Percentiles rank a stretch among this genome's conserved stretches.
Conservation (phyloP, 1,140 invertebrate genomes). For the Coelopa frigida region DNA sequence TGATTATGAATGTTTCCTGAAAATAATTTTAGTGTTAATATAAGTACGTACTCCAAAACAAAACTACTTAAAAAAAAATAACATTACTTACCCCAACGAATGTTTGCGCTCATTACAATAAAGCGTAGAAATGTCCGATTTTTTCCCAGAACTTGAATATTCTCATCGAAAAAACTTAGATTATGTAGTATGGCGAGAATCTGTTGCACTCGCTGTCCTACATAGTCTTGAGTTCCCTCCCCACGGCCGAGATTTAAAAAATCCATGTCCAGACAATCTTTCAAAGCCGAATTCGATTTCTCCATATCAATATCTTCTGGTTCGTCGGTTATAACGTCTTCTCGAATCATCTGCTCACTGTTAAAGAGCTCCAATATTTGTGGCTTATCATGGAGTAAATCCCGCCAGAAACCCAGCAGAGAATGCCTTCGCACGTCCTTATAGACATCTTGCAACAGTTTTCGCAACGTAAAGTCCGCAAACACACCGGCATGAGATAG, state of each 20-base stretch:
- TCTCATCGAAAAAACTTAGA: slow-evolving; percentile 87
- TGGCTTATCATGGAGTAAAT: slow-evolving; percentile 52
- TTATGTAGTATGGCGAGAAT: slow-evolving; percentile 87
- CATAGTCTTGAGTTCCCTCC: slow-evolving; percentile 65
- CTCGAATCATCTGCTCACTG: slow-evolving; percentile 47
- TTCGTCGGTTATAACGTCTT: slow-evolving; percentile 31
- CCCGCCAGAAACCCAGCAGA: slow-evolving; percentile 69
- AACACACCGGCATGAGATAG: slow-evolving; percentile 91
- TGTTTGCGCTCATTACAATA: slow-evolving; percentile 74
- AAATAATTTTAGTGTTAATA: too few relatives aligned
- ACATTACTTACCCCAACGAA: slow-evolving; percentile 56
- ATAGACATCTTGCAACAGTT: slow-evolving; percentile 67
- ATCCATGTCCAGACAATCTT: slow-evolving; percentile 45
- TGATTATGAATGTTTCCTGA: slow-evolving; percentile 57
- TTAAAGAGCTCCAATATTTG: slow-evolving; percentile 64
- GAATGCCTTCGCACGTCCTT: slow-evolving; percentile 62
- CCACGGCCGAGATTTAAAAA: slow-evolving; percentile 57
- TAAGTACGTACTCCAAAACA: too few relatives aligned
- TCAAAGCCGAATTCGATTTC: neutral
- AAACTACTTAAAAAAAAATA: neutral
- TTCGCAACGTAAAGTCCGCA: slow-evolving; percentile 64
- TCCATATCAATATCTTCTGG: neutral
- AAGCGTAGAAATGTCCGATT: slow-evolving; percentile 85
- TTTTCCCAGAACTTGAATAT: slow-evolving; percentile 67
- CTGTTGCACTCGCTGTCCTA: slow-evolving; percentile 70